Base-by-base conservation (phyloP, 2,888 invertebrate species). In the Polylopha cassiicola region DNA sequence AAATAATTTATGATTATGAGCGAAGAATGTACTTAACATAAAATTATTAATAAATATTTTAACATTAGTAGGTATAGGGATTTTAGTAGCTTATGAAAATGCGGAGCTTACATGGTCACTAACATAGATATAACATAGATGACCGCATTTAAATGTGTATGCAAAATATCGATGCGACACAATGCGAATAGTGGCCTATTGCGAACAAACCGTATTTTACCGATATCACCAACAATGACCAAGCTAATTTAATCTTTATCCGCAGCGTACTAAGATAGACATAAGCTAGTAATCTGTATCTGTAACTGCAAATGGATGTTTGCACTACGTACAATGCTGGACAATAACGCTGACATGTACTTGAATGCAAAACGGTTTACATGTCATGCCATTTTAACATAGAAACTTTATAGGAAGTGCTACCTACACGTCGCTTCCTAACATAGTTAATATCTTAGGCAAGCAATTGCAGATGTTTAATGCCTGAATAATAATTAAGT, bases 121-220 rank as follows among this genome's bases (percentile, higher is more conserved):
- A 63, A 65, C 75, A 65, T 67, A 75, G 69, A 76, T 79, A 79
- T 50, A 63, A 65, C 75, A 65, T 67, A 75, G 69, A 76, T 79
- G 80, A 77, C 71, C 76, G 73, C 74, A 78, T 82, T 82, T 79
- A 77, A 81, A 81, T 80, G 79, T 79, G 77, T 81, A 79, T 79
- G 75, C 73, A 74, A 77, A 80, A 80, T 76, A 81, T 80, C 77
- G 71, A 77, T 73, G 71, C 71, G 51, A 57, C 63, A 77, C 74
- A 79, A 79, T 72, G 67, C 68, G 69, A 74, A 76, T 71, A 67
- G 68, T 64, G 51, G 68, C 68, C 65, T 73, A 68, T 61, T 53
- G 51, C 43, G 43, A 58, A 66, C 53, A 69, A 58, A 13, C 37
- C 51, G 44, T 33, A 27, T 39, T 45, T 55, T 44, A 52, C 36